A percentile compares a stretch with the other conserved stretches of the same genome.
phyloP scores from a whole-genome alignment of 2,888 invertebrate species.

The Acanthosepion esculentum region DNA sequence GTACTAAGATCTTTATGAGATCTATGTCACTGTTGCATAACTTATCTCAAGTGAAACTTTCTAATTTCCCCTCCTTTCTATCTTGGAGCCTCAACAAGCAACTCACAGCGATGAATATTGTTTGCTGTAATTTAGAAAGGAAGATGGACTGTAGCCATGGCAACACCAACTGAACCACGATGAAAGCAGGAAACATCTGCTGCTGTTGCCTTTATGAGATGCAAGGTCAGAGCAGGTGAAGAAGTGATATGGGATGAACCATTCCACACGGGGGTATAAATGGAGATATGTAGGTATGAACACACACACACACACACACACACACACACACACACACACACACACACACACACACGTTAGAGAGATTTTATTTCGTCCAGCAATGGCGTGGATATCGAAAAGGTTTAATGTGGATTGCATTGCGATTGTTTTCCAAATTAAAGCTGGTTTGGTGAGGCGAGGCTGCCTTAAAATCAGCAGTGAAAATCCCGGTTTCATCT shows the following conservation, averaged over 20 bases:
- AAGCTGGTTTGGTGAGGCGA: too few relatives aligned
- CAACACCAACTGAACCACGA: neutral
- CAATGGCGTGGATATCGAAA: too few relatives aligned
- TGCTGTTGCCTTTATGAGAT: neutral
- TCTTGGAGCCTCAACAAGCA: neutral
- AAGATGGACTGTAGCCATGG: neutral
- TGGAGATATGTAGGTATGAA: neutral
- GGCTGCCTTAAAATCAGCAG: too few relatives aligned
- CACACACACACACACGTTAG: too few relatives aligned
- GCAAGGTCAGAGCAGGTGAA: neutral
- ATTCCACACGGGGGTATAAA: neutral
- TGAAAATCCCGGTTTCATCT: too few relatives aligned
- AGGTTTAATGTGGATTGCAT: too few relatives aligned
- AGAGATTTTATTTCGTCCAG: too few relatives aligned
- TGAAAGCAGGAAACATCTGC: neutral
- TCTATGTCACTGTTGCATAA: neutral
- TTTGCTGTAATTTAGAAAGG: neutral
- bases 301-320: neutral
- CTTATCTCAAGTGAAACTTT: neutral
- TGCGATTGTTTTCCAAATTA: too few relatives aligned
- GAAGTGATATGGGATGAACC: neutral
- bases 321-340: too few relatives aligned
- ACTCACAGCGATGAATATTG: neutral
- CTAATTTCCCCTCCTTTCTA: too few relatives aligned
- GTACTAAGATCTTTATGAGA: neutral